A percentile compares a stretch with the other conserved stretches of the same genome.
Evolutionary conservation across 2,888 invertebrate species (phyloP).

Genomic region (Lithophane semibrunnea): DNA sequence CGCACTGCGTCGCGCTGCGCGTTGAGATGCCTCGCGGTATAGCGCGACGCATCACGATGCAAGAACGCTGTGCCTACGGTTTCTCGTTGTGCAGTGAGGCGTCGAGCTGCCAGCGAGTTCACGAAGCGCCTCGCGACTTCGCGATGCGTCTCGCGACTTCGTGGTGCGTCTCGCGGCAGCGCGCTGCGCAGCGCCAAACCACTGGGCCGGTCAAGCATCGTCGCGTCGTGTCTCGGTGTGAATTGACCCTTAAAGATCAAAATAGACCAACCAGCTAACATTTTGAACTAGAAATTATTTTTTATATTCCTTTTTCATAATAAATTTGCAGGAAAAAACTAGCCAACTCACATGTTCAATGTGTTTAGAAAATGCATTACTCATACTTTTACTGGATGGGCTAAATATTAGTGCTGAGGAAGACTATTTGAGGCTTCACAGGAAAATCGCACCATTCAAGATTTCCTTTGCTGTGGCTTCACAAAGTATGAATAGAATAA

Average conservation of each 20-base stretch:
- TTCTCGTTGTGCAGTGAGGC: too few relatives aligned
- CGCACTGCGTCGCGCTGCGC: too few relatives aligned
- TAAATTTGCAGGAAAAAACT: constrained; percentile 44
- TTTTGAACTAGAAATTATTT: not conserved
- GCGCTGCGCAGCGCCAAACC: too few relatives aligned
- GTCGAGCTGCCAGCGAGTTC: too few relatives aligned
- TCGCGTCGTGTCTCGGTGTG: too few relatives aligned
- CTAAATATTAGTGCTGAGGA: constrained; percentile 88
- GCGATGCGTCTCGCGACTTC: too few relatives aligned
- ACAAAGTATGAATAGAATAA: constrained; percentile 43
- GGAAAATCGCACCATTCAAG: constrained; percentile 94
- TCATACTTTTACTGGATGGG: constrained; percentile 91
- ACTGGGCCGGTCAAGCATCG: too few relatives aligned
- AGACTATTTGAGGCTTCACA: constrained; percentile 91
- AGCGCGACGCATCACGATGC: too few relatives aligned
- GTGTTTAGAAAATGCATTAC: constrained; percentile 87
- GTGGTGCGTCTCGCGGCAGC: too few relatives aligned
- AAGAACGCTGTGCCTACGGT: too few relatives aligned
- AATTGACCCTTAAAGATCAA: not conserved
- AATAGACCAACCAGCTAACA: not conserved
- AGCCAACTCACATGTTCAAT: constrained; percentile 85
- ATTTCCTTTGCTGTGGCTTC: constrained; percentile 91
- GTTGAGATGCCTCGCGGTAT: too few relatives aligned
- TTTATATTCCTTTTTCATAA: not conserved
- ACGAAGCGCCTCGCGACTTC: too few relatives aligned